Evolutionary conservation across 1,140 invertebrate species (phyloP).

Genomic region (Lepidurus packardi): DNA sequence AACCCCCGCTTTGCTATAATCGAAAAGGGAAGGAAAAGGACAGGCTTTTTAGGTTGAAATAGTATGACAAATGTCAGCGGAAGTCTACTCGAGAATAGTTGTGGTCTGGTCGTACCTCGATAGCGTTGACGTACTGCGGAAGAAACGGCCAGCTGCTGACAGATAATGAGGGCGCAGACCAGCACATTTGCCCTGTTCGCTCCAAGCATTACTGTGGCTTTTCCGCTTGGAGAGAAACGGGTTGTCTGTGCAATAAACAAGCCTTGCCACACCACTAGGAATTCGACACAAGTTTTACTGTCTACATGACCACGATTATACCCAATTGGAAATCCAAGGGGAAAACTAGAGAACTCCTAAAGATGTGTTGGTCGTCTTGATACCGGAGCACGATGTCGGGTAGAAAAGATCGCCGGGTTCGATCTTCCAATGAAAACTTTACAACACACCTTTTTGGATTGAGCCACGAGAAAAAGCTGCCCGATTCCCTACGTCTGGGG

Average conservation of each 20-base stretch:
- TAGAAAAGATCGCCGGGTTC: not conserved
- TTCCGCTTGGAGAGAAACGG: conserved; percentile 2
- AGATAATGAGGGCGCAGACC: conserved; percentile 14
- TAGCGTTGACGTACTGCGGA: not conserved
- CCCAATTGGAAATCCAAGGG: not conserved
- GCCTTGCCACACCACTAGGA: not conserved
- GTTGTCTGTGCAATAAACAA: not conserved
- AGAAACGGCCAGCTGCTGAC: not conserved
- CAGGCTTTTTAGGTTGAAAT: not conserved
- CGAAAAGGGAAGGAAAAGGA: too few relatives aligned
- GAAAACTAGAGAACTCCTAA: not conserved
- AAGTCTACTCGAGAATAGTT: not conserved
- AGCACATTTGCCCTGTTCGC: not conserved
- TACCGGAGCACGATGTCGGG: not conserved
- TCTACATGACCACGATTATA: not conserved
- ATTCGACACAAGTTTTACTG: not conserved
- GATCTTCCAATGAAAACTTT: not conserved
- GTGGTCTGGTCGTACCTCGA: not conserved
- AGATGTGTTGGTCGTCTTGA: not conserved
- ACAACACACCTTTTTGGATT: not conserved
- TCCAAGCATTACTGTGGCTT: not conserved
- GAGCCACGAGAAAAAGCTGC: not conserved
- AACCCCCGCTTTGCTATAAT: too few relatives aligned
- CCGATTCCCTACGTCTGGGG: not conserved
- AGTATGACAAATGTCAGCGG: not conserved